Percentiles rank a stretch among this genome's conserved stretches.
Evolutionary conservation across 2,113 vertebrate species (phyloP).

Genomic region (Equus przewalskii): DNA sequence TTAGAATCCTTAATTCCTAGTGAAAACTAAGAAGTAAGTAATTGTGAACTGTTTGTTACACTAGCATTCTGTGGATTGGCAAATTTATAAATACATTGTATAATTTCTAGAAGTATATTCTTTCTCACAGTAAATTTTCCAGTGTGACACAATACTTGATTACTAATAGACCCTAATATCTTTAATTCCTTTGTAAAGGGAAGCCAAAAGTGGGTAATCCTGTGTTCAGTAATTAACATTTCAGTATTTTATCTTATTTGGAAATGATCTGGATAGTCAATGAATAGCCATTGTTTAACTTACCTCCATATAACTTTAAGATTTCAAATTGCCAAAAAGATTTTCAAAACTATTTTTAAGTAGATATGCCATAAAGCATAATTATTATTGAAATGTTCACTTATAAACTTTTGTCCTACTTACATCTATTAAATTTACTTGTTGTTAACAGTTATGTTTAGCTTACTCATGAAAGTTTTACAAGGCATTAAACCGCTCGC

Average conservation of each 20-base stretch:
- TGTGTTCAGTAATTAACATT: neutral
- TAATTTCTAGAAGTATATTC: neutral
- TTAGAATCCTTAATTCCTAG: neutral
- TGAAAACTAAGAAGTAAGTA: neutral
- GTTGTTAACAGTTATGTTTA: slow-evolving; percentile 31
- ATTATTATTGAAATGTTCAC: neutral
- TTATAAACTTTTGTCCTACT: neutral
- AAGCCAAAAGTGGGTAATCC: neutral
- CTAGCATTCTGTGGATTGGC: neutral
- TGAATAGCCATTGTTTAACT: neutral
- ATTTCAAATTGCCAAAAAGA: neutral
- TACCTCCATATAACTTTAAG: neutral
- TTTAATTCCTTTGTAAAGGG: neutral
- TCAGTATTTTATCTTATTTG: neutral
- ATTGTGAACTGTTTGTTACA: neutral
- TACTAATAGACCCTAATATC: neutral
- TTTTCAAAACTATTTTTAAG: neutral
- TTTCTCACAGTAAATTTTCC: neutral
- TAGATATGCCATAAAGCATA: neutral
- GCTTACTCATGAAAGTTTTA: neutral
- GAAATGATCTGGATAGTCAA: neutral
- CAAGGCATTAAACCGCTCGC: neutral
- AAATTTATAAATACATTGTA: neutral
- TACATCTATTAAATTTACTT: neutral
- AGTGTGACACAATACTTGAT: neutral